Conservation (phyloP, 2,888 invertebrate species). For the Carabus problematicus region DNA sequence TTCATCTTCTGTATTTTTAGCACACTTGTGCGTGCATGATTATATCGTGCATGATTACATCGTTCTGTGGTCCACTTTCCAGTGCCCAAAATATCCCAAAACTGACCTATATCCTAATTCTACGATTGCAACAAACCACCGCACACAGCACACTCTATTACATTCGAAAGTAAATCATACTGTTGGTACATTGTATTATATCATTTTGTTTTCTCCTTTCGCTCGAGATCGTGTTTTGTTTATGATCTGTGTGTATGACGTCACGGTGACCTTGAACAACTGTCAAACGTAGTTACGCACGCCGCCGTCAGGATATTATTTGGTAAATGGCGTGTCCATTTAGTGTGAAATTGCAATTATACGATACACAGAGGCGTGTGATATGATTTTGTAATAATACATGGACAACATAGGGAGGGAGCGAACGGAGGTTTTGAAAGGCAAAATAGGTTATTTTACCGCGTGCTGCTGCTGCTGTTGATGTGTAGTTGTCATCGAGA, state of each 20-base stretch:
- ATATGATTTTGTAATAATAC: too few relatives aligned
- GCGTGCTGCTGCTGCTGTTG: too few relatives aligned
- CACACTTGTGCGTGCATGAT: neutral
- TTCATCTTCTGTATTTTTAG: slow-evolving; percentile 4
- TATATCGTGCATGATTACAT: too few relatives aligned
- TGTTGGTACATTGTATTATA: too few relatives aligned
- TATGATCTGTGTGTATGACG: slow-evolving; percentile 14
- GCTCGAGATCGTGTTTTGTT: neutral
- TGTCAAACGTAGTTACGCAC: slow-evolving; percentile 32
- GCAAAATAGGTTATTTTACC: too few relatives aligned
- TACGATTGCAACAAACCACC: slow-evolving; percentile 13
- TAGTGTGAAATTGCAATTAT: neutral
- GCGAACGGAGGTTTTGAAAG: too few relatives aligned
- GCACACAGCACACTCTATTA: too few relatives aligned
- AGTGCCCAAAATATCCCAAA: slow-evolving; percentile 35
- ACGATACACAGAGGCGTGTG: neutral
- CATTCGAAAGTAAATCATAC: too few relatives aligned
- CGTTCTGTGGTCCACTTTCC: neutral
- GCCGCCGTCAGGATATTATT: neutral
- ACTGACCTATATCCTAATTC: slow-evolving; percentile 31
- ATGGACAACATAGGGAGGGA: too few relatives aligned
- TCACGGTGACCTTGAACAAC: slow-evolving; percentile 21
- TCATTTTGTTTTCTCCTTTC: too few relatives aligned
- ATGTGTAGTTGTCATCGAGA: too few relatives aligned
- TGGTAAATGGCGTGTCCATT: neutral